A percentile compares a stretch with the other conserved stretches of the same genome.
phyloP scores from a whole-genome alignment of 2,888 invertebrate genomes.

The Acleris holmiana region DNA sequence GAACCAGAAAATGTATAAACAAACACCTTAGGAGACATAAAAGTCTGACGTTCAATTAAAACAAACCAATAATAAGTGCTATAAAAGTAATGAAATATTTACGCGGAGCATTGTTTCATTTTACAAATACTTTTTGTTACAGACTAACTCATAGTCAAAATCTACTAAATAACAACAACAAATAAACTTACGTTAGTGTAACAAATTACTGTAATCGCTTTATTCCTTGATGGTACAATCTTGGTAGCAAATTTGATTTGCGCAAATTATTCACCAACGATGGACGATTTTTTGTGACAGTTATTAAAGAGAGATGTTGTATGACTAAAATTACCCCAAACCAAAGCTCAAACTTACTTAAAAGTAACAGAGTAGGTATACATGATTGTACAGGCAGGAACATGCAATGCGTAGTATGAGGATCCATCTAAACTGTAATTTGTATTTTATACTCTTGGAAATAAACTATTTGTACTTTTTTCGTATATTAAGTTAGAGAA shows the following conservation, averaged over 20 bases:
- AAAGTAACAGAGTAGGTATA: no score
- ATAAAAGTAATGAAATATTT: conserved; percentile 25
- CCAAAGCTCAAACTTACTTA: no score
- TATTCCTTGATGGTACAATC: conserved; percentile 28
- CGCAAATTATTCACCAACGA: conserved; percentile 36
- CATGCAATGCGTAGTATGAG: no score
- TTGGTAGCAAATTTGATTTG: conserved; percentile 36
- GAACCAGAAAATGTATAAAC: no score
- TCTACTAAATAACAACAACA: neutral
- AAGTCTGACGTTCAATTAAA: neutral
- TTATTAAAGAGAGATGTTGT: conserved; percentile 9
- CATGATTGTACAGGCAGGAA: no score
- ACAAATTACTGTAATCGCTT: conserved; percentile 32
- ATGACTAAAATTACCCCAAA: conserved; percentile 12
- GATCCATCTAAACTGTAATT: no score
- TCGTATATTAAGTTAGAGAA: no score
- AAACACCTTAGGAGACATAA: neutral
- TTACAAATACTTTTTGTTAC: conserved; percentile 4
- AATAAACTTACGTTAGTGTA: conserved; percentile 31
- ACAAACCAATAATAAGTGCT: neutral
- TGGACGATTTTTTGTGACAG: conserved; percentile 37
- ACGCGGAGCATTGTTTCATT: conserved; percentile 22
- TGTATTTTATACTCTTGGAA: no score
- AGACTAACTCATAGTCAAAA: neutral
- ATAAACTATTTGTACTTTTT: no score